Evolutionary conservation across 1,140 invertebrate genomes (phyloP).

Genomic region (Oedothorax gibbosus): DNA sequence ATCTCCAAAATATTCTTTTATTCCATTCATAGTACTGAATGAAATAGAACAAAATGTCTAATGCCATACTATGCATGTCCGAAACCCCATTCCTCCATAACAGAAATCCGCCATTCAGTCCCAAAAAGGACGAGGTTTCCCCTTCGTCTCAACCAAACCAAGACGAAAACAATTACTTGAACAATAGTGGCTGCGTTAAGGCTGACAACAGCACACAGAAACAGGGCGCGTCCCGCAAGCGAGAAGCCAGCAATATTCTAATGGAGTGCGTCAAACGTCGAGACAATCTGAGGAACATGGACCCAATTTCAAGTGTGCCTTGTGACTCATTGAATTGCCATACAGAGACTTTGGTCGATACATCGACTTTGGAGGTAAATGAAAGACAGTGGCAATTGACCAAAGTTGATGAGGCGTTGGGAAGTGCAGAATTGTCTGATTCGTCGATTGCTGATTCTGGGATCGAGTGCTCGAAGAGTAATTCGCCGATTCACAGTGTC

Average conservation of each 20-base stretch:
- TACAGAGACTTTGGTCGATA: neutral
- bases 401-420: neutral
- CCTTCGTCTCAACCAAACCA: neutral
- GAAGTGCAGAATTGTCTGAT: neutral
- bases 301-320: slow-evolving; percentile 30
- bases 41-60: slow-evolving; percentile 14
- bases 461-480: slow-evolving; percentile 35
- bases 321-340: slow-evolving; percentile 9
- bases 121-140: neutral
- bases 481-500: slow-evolving; percentile 23
- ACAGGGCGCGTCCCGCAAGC: slow-evolving; percentile 14
- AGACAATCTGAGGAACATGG: slow-evolving; percentile 33
- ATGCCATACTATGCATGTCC: slow-evolving; percentile 25
- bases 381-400: neutral
- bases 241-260: slow-evolving; percentile 40
- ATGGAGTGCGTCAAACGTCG: slow-evolving; percentile 41
- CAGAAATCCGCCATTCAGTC: neutral
- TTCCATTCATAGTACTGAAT: neutral
- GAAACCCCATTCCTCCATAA: slow-evolving; percentile 32
- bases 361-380: neutral
- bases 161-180: slow-evolving; percentile 33
- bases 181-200: neutral
- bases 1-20: neutral
- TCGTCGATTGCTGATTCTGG: slow-evolving; percentile 32
- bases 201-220: neutral